These are phyloP conservation scores for Drosophila mimetica DNA, from an alignment of 2,888 invertebrate genomes.

Conservation along the genomic window DNA sequence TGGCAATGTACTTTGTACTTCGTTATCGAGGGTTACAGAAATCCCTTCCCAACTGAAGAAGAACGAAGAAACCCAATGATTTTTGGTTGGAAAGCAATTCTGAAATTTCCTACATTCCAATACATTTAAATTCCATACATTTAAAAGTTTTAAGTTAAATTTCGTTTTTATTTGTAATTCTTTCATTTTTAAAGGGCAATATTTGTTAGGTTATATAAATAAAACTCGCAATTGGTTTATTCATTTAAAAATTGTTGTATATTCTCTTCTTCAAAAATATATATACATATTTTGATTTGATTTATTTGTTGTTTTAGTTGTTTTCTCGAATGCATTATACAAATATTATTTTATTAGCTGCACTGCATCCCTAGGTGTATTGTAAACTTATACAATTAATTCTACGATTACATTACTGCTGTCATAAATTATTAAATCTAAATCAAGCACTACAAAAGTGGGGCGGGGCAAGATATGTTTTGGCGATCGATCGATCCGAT, in stretches of 20 bases:
- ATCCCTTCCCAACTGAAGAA: no score
- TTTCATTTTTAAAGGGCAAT: no score
- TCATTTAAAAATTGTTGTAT: slow-evolving; percentile 13
- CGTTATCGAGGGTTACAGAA: no score
- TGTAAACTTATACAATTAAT: slow-evolving; percentile 58
- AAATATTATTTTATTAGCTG: slow-evolving; percentile 29
- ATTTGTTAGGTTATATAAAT: no score
- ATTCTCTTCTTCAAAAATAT: slow-evolving; percentile 39
- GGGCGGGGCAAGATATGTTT: slow-evolving; percentile 39
- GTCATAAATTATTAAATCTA: slow-evolving; percentile 78
- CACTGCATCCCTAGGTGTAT: slow-evolving; percentile 36
- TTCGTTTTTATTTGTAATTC: no score
- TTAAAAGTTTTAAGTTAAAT: no score
- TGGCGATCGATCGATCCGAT: slow-evolving; percentile 48
- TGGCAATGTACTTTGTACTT: no score
- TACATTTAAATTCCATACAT: no score
- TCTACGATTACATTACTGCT: slow-evolving; percentile 71
- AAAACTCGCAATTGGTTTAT: neutral
- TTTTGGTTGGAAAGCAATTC: no score
- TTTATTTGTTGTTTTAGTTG: slow-evolving; percentile 9
- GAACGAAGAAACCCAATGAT: no score
- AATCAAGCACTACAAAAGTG: slow-evolving; percentile 61
- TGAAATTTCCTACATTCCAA: no score
- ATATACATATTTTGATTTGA: slow-evolving; percentile 28
- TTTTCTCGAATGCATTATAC: slow-evolving; percentile 8